Base-by-base conservation (phyloP, 2,888 invertebrate genomes). In the Harpalus rufipes region DNA sequence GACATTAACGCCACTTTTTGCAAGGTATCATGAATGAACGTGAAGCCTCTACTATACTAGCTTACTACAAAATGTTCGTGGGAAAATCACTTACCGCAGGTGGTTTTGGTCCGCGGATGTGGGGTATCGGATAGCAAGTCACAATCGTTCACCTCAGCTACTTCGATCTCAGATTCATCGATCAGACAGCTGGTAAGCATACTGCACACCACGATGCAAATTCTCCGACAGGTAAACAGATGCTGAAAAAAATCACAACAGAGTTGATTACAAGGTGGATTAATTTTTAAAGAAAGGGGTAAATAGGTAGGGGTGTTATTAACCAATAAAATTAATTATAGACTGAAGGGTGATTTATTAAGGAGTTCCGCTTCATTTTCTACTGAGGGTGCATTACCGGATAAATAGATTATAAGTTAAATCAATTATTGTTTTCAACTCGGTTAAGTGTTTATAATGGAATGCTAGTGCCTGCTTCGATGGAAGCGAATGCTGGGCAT, bases 1-100 rank as follows among this genome's bases (percentile, higher is more conserved):
- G 44, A 8, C 44, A 51, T 51, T 51, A 51, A 51, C 44, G 12
- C 6, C 44, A 12, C 44, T 51, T 51, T 51, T 51, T 51, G 44
- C 44, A 51, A 8, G 44, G 10, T 51, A 51, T 10, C 44, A 8
- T 51, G 44, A 51, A 51, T 32, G 32, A 32, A 32, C 32, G 44
- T 12, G 44, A 51, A 51, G 44, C 44, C 44, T 51, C 44, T 51
- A 8, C 18, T 25, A 12, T 12, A 6, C 14, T 8, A 59, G 58
- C 18, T 44, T 63, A n/a, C 25, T 59, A 85, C 85, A 86, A 88
- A 87, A 86, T 87, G 87, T 86, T 87, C 88, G 88, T 88, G 88
- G 88, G 88, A 88, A 88, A 87, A 87, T 87, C 88, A 87, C 87
- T 88, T 87, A 87, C 85, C 6, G 39, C 83, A 82, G 74, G 72